Evolutionary conservation across 2,888 invertebrate genomes (phyloP).

Genomic region (Ormyrus nitidulus): DNA sequence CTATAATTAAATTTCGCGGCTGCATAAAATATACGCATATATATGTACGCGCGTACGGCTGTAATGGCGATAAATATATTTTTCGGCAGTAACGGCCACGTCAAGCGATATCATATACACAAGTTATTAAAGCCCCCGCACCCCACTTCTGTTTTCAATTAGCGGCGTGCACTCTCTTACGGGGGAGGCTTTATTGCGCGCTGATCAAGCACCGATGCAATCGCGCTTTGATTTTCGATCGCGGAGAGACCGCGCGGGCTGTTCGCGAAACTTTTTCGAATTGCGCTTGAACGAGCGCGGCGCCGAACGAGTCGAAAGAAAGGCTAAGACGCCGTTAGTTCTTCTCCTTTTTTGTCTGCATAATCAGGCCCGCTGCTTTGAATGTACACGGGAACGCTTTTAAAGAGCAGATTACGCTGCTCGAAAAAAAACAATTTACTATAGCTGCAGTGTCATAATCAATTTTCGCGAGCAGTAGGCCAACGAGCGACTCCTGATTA

Average conservation of each 20-base stretch:
- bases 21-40: background rate
- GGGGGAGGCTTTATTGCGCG: background rate
- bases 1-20: constrained; percentile 18
- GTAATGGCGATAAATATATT: constrained; percentile 21
- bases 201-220: constrained; percentile 32
- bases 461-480: too few relatives aligned
- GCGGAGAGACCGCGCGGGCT: background rate
- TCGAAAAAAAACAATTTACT: too few relatives aligned
- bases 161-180: background rate
- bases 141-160: constrained; percentile 30
- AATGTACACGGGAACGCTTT: too few relatives aligned
- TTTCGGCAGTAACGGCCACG: background rate
- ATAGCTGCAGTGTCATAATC: too few relatives aligned
- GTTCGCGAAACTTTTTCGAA: too few relatives aligned
- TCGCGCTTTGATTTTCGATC: constrained; percentile 6
- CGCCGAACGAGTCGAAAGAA: too few relatives aligned
- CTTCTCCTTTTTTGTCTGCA: too few relatives aligned
- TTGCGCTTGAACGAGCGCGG: too few relatives aligned
- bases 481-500: background rate
- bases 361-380: too few relatives aligned
- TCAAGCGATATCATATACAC: background rate
- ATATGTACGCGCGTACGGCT: background rate
- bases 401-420: too few relatives aligned
- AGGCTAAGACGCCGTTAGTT: too few relatives aligned
- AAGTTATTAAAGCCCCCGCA: constrained; percentile 10